phyloP scores from a whole-genome alignment of 2,888 invertebrate species.

The Cheilosia scutellata region DNA sequence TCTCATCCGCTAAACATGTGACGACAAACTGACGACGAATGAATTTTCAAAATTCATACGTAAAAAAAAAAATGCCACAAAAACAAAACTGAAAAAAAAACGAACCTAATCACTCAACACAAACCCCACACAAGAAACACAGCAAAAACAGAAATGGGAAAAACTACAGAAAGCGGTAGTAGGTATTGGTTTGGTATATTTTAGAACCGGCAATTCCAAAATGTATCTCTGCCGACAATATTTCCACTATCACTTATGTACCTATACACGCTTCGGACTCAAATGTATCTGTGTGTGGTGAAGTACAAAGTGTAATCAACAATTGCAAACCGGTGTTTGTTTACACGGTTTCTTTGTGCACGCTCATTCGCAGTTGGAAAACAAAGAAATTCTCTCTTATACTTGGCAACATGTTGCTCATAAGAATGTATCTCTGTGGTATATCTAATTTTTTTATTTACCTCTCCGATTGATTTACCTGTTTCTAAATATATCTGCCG shows the following conservation, averaged over 20 bases:
- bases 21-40: constrained; percentile 56
- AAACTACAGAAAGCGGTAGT: constrained; percentile 17
- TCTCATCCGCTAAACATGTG: constrained; percentile 53
- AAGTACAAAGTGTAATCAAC: constrained; percentile 41
- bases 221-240: constrained; percentile 5
- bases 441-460: not conserved
- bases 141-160: constrained; percentile 14
- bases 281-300: not conserved
- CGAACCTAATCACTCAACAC: constrained; percentile 15
- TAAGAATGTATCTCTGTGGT: constrained; percentile 17
- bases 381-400: constrained; percentile 16
- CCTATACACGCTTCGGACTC: not conserved
- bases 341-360: constrained; percentile 17
- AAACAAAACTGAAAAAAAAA: constrained; percentile 22
- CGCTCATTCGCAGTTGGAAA: constrained; percentile 9
- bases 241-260: constrained; percentile 2
- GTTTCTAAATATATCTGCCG: constrained; percentile 79
- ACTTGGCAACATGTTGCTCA: constrained; percentile 51
- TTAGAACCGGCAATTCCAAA: constrained; percentile 51
- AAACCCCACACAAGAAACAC: constrained; percentile 7
- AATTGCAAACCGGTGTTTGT: constrained; percentile 66
- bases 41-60: constrained; percentile 38
- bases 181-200: not conserved
- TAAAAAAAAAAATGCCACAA: constrained; percentile 19
- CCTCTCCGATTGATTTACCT: constrained; percentile 77